Percentiles rank a stretch among this genome's conserved stretches.
These are phyloP conservation scores for Acipenser transmontanus DNA, from an alignment of 2,797 vertebrate species.

Conservation along the genomic window DNA sequence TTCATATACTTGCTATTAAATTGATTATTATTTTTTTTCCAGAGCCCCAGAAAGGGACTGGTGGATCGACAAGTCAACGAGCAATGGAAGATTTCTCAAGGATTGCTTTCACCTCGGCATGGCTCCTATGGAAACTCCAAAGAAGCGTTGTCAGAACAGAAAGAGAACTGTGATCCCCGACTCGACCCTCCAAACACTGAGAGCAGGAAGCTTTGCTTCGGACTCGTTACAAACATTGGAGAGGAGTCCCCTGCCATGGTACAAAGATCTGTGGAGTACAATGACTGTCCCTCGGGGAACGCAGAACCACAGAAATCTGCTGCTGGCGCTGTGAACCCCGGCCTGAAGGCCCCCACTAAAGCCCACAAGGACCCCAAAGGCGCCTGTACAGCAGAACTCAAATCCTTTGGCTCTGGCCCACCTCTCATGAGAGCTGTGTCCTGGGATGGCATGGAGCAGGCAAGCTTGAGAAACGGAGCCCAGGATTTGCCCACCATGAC, in stretches of 20 bases:
- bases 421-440: constrained; percentile 84
- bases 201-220: constrained; percentile 21
- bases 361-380: constrained; percentile 61
- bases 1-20: constrained; percentile 28
- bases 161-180: constrained; percentile 69
- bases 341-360: constrained; percentile 57
- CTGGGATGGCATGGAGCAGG: constrained; percentile 77
- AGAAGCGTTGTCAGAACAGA: constrained; percentile 60
- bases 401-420: constrained; percentile 65
- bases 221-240: not conserved
- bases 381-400: constrained; percentile 73
- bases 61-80: constrained; percentile 75
- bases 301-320: constrained; percentile 26
- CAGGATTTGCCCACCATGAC: constrained; percentile 54
- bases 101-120: constrained; percentile 69
- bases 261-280: constrained; percentile 26
- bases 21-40: constrained; percentile 33
- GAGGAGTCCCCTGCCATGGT: constrained; percentile 31
- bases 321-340: constrained; percentile 30
- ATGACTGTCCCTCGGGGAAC: constrained; percentile 42
- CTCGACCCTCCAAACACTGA: constrained; percentile 22
- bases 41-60: constrained; percentile 68
- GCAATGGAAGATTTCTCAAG: constrained; percentile 88
- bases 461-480: constrained; percentile 63
- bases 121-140: constrained; percentile 46